A percentile compares a stretch with the other conserved stretches of the same genome.
Evolutionary conservation across 2,113 vertebrate genomes (phyloP).

Genomic region (Silurus meridionalis): DNA sequence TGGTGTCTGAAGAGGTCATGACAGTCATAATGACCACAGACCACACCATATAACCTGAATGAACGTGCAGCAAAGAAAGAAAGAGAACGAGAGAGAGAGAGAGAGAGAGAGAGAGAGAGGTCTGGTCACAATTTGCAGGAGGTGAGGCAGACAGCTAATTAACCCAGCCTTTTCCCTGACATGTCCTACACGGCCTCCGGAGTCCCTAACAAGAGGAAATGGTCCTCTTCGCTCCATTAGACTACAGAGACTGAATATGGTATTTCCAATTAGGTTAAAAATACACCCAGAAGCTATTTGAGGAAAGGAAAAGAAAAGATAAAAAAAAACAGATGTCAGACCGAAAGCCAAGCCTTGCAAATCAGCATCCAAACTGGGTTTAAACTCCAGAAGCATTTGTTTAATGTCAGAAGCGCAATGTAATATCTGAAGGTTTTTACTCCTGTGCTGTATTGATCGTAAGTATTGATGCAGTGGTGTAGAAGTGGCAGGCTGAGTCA

Average conservation of each 20-base stretch:
- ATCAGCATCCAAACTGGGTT: slow-evolving; percentile 5
- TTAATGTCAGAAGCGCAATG: not conserved
- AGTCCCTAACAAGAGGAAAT: slow-evolving; percentile 50
- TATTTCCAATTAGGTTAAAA: slow-evolving; percentile 31
- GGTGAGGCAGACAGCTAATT: slow-evolving; percentile 50
- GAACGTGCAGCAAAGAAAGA: slow-evolving; percentile 38
- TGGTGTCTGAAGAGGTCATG: slow-evolving; percentile 39
- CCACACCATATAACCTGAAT: slow-evolving; percentile 36
- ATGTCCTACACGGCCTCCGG: slow-evolving; percentile 47
- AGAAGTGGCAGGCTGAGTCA: not conserved
- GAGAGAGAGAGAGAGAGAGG: slow-evolving; percentile 12
- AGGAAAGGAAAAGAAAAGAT: not conserved
- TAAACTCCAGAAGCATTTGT: slow-evolving; percentile 4
- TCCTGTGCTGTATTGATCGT: slow-evolving; percentile 6
- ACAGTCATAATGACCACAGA: slow-evolving; percentile 40
- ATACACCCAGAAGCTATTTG: slow-evolving; percentile 27
- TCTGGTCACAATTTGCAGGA: slow-evolving; percentile 48
- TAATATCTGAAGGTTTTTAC: not conserved
- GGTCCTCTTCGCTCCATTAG: slow-evolving; percentile 25
- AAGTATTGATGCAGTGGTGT: not conserved
- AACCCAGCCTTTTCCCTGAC: slow-evolving; percentile 45
- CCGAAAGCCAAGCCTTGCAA: not conserved
- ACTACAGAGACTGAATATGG: slow-evolving; percentile 30
- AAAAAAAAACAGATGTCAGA: slow-evolving; percentile 8
- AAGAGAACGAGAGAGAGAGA: slow-evolving; percentile 32